phyloP scores from a whole-genome alignment of 2,888 invertebrate species.

The Bellardia bayeri region DNA sequence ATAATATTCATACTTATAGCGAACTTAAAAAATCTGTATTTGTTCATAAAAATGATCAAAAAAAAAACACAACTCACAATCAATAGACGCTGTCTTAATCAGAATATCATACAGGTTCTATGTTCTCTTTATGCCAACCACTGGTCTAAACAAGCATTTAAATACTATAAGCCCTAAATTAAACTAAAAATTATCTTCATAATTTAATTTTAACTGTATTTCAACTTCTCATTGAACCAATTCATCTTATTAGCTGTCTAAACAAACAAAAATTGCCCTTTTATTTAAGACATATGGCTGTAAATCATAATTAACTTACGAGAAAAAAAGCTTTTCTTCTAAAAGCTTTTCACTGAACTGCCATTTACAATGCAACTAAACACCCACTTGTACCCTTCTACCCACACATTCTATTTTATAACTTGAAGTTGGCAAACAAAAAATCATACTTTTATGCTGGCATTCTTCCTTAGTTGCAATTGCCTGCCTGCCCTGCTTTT shows the following conservation, averaged over 20 bases:
- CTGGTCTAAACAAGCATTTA: too few species aligned
- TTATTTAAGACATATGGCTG: constrained; percentile 20
- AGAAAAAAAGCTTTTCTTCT: constrained; percentile 4
- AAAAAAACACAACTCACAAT: too few species aligned
- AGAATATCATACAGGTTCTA: too few species aligned
- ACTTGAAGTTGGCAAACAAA: background rate
- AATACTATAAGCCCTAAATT: too few species aligned
- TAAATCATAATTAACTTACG: background rate
- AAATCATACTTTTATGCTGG: background rate
- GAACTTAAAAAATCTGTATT: too few species aligned
- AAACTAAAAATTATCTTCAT: too few species aligned
- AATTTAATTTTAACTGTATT: too few species aligned
- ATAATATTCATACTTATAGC: too few species aligned
- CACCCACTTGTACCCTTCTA: constrained; percentile 3
- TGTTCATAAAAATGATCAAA: too few species aligned
- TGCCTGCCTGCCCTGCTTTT: constrained; percentile 18
- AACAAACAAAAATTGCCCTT: constrained; percentile 34
- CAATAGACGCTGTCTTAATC: too few species aligned
- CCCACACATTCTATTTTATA: constrained; percentile 5
- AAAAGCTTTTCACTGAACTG: constrained; percentile 11
- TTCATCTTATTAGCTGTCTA: background rate
- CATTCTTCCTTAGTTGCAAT: constrained; percentile 39
- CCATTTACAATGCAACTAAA: background rate
- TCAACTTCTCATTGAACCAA: too few species aligned
- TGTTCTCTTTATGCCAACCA: too few species aligned